Percentiles rank a stretch among this genome's conserved stretches.
Evolutionary conservation across 2,888 invertebrate species (phyloP).

Genomic region (Melanostoma mellinum): DNA sequence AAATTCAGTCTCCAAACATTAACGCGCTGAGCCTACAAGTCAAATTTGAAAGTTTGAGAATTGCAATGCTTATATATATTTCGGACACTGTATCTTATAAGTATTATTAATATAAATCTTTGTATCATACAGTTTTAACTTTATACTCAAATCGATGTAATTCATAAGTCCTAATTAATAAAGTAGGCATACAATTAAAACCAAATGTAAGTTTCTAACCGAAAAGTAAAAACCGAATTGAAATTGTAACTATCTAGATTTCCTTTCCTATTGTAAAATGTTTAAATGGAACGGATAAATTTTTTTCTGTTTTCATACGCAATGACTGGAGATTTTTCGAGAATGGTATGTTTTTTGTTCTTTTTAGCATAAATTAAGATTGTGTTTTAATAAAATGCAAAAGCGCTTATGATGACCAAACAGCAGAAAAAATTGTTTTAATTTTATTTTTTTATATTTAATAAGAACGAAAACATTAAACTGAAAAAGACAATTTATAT

Average conservation of each 20-base stretch:
- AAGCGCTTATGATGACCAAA: conserved; percentile 32
- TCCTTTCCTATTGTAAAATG: conserved; percentile 45
- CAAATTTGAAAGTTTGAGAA: no score
- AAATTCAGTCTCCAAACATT: no score
- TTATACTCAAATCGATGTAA: conserved; percentile 44
- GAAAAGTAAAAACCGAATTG: conserved; percentile 18
- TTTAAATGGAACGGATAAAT: background rate
- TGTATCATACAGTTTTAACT: background rate
- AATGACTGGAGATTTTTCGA: conserved; percentile 72
- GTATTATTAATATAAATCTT: no score
- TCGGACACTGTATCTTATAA: no score
- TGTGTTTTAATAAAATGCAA: conserved; percentile 53
- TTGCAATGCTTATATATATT: no score
- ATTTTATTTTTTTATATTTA: no score
- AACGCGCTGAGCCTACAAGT: no score
- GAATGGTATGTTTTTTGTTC: conserved; percentile 39
- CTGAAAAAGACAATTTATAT: no score
- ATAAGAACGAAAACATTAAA: no score
- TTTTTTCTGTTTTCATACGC: conserved; percentile 52
- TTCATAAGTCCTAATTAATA: background rate
- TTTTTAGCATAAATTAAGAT: conserved; percentile 21
- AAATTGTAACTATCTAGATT: background rate
- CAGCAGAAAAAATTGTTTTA: conserved; percentile 18
- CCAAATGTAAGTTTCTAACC: background rate
- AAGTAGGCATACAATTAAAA: conserved; percentile 9